Evolutionary conservation across 2,113 vertebrate genomes (phyloP).

Genomic region (Pterocles burchelli): DNA sequence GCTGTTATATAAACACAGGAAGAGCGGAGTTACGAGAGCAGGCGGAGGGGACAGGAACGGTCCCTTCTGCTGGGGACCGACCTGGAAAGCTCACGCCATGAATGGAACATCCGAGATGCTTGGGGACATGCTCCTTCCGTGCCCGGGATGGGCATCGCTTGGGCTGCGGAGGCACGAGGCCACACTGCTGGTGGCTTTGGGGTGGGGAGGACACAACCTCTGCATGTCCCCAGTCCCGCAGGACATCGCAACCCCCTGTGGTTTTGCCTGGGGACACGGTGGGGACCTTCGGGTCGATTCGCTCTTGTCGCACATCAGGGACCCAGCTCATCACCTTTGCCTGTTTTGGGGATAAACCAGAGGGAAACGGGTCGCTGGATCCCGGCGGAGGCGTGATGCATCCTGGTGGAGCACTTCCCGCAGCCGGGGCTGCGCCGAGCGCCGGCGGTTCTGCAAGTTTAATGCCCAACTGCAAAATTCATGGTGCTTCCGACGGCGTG

Average conservation of each 20-base stretch:
- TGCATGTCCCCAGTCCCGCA: neutral
- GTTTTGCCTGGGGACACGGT: accelerated
- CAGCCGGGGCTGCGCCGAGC: neutral
- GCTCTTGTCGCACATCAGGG: neutral
- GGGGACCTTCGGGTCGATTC: accelerated
- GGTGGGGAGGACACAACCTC: accelerated
- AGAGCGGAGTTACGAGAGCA: constrained; percentile 21
- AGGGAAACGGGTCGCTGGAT: neutral
- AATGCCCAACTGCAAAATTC: constrained; percentile 55
- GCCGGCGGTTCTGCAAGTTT: constrained; percentile 1
- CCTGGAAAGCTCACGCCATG: constrained; percentile 50
- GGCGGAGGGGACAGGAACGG: neutral
- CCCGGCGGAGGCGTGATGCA: accelerated
- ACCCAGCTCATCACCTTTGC: neutral
- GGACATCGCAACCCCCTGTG: neutral
- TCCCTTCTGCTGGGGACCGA: constrained; percentile 14
- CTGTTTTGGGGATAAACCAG: neutral
- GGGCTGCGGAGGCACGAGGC: neutral
- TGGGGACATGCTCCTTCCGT: neutral
- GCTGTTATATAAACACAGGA: constrained; percentile 64
- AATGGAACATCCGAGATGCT: neutral
- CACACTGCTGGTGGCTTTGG: accelerated
- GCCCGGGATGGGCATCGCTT: accelerated
- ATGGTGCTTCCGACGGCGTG: neutral
- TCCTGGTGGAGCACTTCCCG: accelerated